Evolutionary conservation across 2,888 invertebrate species (phyloP), one percentile per base, ranked within the genome.

Genomic region (Dicyrtoma fusca): DNA sequence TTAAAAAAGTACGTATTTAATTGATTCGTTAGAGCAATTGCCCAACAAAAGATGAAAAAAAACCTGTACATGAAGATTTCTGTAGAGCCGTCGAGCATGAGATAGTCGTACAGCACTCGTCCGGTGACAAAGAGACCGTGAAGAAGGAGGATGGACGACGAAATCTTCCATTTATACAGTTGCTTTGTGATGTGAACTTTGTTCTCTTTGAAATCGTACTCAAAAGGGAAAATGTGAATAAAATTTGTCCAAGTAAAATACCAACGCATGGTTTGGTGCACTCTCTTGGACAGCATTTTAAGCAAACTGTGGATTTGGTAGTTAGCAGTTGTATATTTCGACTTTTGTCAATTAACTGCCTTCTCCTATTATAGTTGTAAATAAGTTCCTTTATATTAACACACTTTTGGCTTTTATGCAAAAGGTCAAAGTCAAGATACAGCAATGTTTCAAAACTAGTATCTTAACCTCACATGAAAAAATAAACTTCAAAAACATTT

Each of bases 171-270:
- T 53, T 21, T 14, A 19, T 53, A 19, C 11, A 17, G 17, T 17
- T 53, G 8, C 4, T n/a, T 6, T 14, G 14, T 23, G 23, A 57
- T 6, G 1, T 23, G 25, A 4, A 57, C n/a, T 23, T 11, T 2
- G 25, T 26, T 25, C 2, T 57, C 11, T 11, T 25, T n/a, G 2
- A 4, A 14, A 13, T 57, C 26, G 11, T 57, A 57, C 13, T 23
- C 25, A 26, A 25, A 23, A 4, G 57, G 57, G 13, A 25, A 57
- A 25, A 57, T 57, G 25, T 57, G 57, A 25, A 57, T 21, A 11
- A 25, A 25, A 23, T 57, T 57, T n/a, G 57, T 57, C 57, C 57
- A 57, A 14, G 23, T 21, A 25, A 57, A 57, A 23, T 23, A 57
- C 10, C 21, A 11, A 4, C 23, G 5, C 4, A 57, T 23, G 1